A percentile compares a stretch with the other conserved stretches of the same genome.
These are phyloP conservation scores for Diprion similis DNA, from an alignment of 1,140 invertebrate genomes.

Conservation along the genomic window DNA sequence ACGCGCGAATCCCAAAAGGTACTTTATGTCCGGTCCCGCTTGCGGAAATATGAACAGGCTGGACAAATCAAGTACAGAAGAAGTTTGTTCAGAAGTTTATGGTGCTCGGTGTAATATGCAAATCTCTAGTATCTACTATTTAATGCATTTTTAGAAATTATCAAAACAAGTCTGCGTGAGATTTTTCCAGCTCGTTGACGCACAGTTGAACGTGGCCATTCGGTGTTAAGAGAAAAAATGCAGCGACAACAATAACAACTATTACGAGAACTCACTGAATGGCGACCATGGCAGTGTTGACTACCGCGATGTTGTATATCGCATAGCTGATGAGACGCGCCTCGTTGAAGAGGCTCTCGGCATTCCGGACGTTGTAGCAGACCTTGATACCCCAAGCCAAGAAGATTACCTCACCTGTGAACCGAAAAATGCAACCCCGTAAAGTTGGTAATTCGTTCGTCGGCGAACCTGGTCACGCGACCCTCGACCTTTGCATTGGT, in stretches of 20 bases:
- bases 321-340: slow-evolving; percentile 90
- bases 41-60: slow-evolving; percentile 84
- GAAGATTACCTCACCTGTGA: slow-evolving; percentile 85
- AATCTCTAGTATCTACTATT: neutral
- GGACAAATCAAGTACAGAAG: slow-evolving; percentile 43
- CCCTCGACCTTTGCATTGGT: neutral
- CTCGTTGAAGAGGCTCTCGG: slow-evolving; percentile 92
- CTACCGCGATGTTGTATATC: slow-evolving; percentile 92
- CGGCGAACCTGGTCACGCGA: neutral
- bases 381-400: slow-evolving; percentile 90
- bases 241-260: slow-evolving; percentile 11
- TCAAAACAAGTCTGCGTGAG: neutral
- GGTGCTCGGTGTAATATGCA: neutral
- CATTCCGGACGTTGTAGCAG: slow-evolving; percentile 89
- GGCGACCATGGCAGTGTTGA: slow-evolving; percentile 89
- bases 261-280: slow-evolving; percentile 79
- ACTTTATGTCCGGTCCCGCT: slow-evolving; percentile 89
- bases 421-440: neutral
- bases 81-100: slow-evolving; percentile 6
- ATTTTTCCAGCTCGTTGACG: neutral
- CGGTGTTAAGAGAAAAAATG: slow-evolving; percentile 1
- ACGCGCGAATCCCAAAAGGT: slow-evolving; percentile 83
- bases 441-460: too few species aligned
- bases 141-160: neutral
- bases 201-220: slow-evolving; percentile 16